Evolutionary conservation across 2,888 invertebrate genomes (phyloP).

Genomic region (Caprella mutica): DNA sequence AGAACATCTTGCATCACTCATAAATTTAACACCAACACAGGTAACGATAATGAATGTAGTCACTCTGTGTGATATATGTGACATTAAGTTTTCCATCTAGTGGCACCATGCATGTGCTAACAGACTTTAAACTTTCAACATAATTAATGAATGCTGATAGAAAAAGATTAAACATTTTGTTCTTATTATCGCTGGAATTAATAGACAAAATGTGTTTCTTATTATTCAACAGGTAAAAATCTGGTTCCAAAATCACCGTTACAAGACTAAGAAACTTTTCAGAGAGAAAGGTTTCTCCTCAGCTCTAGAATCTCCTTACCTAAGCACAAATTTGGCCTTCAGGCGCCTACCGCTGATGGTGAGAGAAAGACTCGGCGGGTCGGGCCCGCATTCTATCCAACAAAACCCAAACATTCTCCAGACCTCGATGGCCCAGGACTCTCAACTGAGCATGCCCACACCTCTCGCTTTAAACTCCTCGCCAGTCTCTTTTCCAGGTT

Average conservation of each 20-base stretch:
- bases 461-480: constrained; percentile 17
- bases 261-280: constrained; percentile 96
- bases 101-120: too few relatives aligned
- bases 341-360: constrained; percentile 1
- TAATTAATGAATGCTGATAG: too few relatives aligned
- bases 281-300: constrained; percentile 51
- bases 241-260: constrained; percentile 98
- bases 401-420: neutral
- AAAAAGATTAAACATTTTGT: too few relatives aligned
- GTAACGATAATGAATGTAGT: too few relatives aligned
- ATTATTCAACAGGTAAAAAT: constrained; percentile 86
- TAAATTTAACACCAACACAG: constrained; percentile 91
- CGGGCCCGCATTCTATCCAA: neutral
- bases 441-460: constrained; percentile 7
- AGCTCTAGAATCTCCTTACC: constrained; percentile 9
- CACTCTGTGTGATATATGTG: too few relatives aligned
- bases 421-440: neutral
- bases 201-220: too few relatives aligned
- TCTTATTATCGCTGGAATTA: too few relatives aligned
- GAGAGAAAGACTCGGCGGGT: neutral
- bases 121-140: too few relatives aligned
- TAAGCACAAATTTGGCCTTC: neutral
- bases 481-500: constrained; percentile 19
- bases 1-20: constrained; percentile 89
- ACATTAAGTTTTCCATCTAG: too few relatives aligned